A percentile compares a stretch with the other conserved stretches of the same genome.
These are phyloP conservation scores for Tuberolachnus salignus DNA, from an alignment of 2,888 invertebrate genomes.

Conservation along the genomic window DNA sequence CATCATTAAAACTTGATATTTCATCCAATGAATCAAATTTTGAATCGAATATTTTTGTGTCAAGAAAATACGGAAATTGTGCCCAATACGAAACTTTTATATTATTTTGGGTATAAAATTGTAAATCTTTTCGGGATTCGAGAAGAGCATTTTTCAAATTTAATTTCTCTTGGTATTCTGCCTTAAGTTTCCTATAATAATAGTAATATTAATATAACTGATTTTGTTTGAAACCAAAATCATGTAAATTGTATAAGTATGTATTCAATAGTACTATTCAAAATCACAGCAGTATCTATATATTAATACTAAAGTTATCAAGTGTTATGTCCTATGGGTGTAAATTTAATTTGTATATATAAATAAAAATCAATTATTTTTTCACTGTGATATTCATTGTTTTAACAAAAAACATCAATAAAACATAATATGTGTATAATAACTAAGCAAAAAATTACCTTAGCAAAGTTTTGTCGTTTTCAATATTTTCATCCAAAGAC, in stretches of 20 bases:
- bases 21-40: neutral
- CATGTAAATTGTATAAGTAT: no score
- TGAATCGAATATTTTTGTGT: neutral
- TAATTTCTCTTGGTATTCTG: conserved; percentile 24
- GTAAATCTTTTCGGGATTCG: conserved; percentile 15
- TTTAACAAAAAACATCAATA: no score
- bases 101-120: conserved; percentile 12
- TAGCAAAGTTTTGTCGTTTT: neutral
- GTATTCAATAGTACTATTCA: no score
- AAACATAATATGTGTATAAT: no score
- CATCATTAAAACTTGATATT: neutral
- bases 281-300: no score
- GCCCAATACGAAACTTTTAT: conserved; percentile 15
- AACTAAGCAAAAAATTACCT: neutral
- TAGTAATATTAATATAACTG: no score
- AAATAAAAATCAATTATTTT: no score
- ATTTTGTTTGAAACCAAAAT: no score
- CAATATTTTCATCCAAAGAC: conserved; percentile 26
- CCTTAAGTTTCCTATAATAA: conserved; percentile 26
- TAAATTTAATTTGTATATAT: no score
- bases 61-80: neutral
- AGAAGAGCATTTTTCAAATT: conserved; percentile 13
- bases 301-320: no score
- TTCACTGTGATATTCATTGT: no score
- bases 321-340: no score